Base-by-base conservation (phyloP, 2,113 vertebrate genomes). In the Anarhynchus alexandrinus region DNA sequence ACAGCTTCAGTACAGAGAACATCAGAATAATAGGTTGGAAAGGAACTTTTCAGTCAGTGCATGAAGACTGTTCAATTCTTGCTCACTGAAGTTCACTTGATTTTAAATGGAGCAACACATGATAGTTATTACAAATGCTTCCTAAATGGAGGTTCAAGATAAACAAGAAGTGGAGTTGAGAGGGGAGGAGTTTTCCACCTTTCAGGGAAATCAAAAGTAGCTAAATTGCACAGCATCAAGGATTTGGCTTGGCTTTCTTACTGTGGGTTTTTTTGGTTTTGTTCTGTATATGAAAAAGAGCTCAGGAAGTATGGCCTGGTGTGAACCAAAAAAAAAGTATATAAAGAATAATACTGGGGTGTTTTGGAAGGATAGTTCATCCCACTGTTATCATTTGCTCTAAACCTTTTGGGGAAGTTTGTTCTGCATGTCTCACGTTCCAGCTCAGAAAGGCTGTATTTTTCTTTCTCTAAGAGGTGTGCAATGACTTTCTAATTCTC, bases 101-200 rank as follows among this genome's bases (percentile, higher is more conserved):
- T 70, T 92, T 86, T 51, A 88, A 94, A 47, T 43, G 51, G 17
- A 78, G 8, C n/a, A 49, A 40, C 34, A 66, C 12, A 9, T 2
- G 38, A 38, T 23, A 62, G 9, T 52, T 74, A 54, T 45, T 89
- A 55, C 5, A 85, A 84, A 82, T 30, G 38, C 9, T 55, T 64
- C 59, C 18, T 59, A 93, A 70, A 78, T 21, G 9, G 45, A 83
- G 9, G 21, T 25, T 84, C 73, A 71, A 18, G 32, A 79, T 21
- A 69, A 88, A 61, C 26, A 69, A 49, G 5, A 55, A 86, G 7
- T 15, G 23, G 20, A 73, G 1, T 6, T 29, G 15, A 73, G 29
- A 43, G 34, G 3, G 11, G 2, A 66, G 2, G 4, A 12, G 1
- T 10, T 59, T 6, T 59, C 16, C 4, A 5, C 2, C 4, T 77